Evolutionary conservation across 2,797 vertebrate genomes (phyloP), one percentile per base, ranked within the genome.

Genomic region (Aphelocoma californica): DNA sequence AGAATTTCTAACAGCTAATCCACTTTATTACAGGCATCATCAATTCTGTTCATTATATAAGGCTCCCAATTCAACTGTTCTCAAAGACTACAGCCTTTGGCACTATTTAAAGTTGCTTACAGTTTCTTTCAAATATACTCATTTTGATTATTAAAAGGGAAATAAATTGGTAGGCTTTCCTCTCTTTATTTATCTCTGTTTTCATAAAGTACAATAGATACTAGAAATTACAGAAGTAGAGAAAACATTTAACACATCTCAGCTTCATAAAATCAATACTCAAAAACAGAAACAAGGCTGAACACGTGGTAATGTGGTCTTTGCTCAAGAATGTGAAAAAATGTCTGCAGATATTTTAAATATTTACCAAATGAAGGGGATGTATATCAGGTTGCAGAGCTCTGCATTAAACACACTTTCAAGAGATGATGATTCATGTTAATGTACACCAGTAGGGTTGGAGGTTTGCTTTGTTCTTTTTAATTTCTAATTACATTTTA

Each of bases 401-500:
- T 88, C 64, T 44, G 57, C 81, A 81, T 87, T 71, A 86, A 88
- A 92, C 74, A 92, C 36, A 21, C 70, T 96, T 95, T 72, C 81
- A 93, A 94, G 78, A 87, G 65, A 93, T 50, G 67, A 72, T 93
- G 81, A 91, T 97, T 96, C 88, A 90, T 60, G 77, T 66, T 93
- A 78, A 81, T 71, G 65, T 65, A 79, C 38, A 78, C 92, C 65
- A 96, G 90, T 65, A 93, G n/a, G 45, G 18, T 21, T 87, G 65
- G 69, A 92, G 47, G 40, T 92, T 91, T 86, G 17, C 81, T 97
- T 95, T 95, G 94, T 95, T 94, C 92, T 96, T 90, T 96, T 83
- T 66, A 89, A 92, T 82, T 96, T 91, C 92, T 96, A 96, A 96
- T 96, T 96, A 93, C 77, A 83, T 74, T 91, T 95, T 92, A 92